Conservation (phyloP, 1,140 invertebrate genomes). For the Lepidurus couesii region DNA sequence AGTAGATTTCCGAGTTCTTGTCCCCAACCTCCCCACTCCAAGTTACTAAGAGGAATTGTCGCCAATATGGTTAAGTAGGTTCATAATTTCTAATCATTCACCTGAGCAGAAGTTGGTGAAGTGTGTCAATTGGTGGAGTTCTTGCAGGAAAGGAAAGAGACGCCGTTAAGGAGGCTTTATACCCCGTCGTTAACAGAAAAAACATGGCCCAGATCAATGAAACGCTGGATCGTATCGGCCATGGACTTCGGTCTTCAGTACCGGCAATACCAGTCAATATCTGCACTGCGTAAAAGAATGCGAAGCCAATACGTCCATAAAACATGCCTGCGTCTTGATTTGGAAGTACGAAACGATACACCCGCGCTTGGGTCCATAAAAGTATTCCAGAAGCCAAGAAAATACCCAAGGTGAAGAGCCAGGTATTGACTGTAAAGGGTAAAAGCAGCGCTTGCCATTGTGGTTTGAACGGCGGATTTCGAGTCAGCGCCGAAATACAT, state of each 20-base stretch:
- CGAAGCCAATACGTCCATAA: background rate
- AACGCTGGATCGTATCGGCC: conserved; percentile 27
- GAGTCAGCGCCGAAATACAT: conserved; percentile 29
- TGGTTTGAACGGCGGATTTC: background rate
- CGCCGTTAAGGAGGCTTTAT: conserved; percentile 23
- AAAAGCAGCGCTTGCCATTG: conserved; percentile 34
- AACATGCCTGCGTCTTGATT: background rate
- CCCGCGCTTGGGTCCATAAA: background rate
- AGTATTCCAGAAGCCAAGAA: conserved; percentile 23
- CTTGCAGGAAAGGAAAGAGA: conserved; percentile 19
- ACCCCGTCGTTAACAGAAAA: conserved; percentile 27
- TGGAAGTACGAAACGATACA: conserved; percentile 5
- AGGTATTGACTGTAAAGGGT: conserved; percentile 21
- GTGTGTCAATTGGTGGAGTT: conserved; percentile 35
- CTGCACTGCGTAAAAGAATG: conserved; percentile 27
- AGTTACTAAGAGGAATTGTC: background rate
- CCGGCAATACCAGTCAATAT: conserved; percentile 22
- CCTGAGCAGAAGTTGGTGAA: conserved; percentile 31
- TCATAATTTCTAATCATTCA: background rate
- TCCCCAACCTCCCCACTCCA: conserved; percentile 2
- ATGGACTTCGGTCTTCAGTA: conserved; percentile 20
- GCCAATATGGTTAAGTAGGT: background rate
- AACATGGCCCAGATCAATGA: conserved; percentile 28
- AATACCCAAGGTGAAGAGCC: background rate
- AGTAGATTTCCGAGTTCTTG: background rate